Conservation (phyloP, 2,888 invertebrate genomes). For the Beris morrisii region DNA sequence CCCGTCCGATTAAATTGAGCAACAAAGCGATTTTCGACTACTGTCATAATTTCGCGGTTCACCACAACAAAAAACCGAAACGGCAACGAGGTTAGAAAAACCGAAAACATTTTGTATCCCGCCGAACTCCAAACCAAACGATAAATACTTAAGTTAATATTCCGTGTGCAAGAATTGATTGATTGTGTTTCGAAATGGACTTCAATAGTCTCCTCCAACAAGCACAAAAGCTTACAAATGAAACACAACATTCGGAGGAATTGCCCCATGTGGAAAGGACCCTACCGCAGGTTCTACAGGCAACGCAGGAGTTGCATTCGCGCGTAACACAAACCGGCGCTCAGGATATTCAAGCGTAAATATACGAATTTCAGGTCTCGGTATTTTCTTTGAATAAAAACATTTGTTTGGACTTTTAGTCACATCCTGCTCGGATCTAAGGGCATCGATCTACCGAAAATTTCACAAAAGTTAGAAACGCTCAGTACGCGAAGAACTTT, state of each 20-base stretch:
- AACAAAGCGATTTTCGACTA: too few species aligned
- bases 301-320: slow-evolving; percentile 85
- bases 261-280: slow-evolving; percentile 85
- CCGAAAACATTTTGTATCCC: too few species aligned
- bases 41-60: too few species aligned
- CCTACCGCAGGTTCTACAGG: slow-evolving; percentile 87
- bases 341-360: slow-evolving; percentile 86
- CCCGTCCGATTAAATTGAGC: too few species aligned
- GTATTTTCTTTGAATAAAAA: background rate
- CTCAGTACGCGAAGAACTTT: slow-evolving; percentile 84
- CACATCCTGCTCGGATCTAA: slow-evolving; percentile 87
- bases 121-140: too few species aligned
- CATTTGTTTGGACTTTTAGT: slow-evolving; percentile 57
- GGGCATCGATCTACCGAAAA: slow-evolving; percentile 91
- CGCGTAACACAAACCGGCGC: slow-evolving; percentile 83
- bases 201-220: slow-evolving; percentile 86
- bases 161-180: too few species aligned
- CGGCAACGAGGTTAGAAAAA: too few species aligned
- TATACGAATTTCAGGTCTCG: slow-evolving; percentile 25
- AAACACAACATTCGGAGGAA: slow-evolving; percentile 84
- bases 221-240: slow-evolving; percentile 88
- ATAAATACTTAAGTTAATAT: too few species aligned
- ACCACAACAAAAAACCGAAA: too few species aligned
- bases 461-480: slow-evolving; percentile 86
- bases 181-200: slow-evolving; percentile 58